Evolutionary conservation across 2,797 vertebrate species (phyloP), one percentile per base, ranked within the genome.

Genomic region (Sphenodon punctatus): DNA sequence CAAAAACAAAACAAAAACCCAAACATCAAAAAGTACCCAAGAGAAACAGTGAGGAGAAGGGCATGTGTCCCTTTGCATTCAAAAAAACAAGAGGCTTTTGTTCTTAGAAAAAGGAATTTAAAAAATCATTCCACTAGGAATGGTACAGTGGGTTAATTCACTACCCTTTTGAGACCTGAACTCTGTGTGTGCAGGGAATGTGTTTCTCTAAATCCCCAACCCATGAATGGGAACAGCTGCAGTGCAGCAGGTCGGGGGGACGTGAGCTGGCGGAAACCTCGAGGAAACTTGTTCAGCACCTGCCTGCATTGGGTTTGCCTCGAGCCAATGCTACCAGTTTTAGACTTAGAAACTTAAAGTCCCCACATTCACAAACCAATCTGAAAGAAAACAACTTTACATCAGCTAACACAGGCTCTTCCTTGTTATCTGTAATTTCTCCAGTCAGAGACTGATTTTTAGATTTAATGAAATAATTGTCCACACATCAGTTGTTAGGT

Each of bases 71-170:
- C 61, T 75, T 23, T 78, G 71, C 65, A 63, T 65, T 46, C 56
- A 53, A 70, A 71, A 74, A 80, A 73, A 90, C 87, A 92, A 83
- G 72, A 83, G 83, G 74, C 65, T 86, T 92, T 93, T 95, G 84
- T 92, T 75, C 65, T 91, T 59, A 34, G 55, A 61, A 84, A 66
- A 75, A 87, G 38, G 46, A 84, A 80, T 85, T 75, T 66, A 42
- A 82, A 85, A 90, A 88, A 55, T 71, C 22, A 78, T 73, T 83
- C 85, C 65, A 49, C 46, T 72, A 67, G 80, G 84, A 85, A 43
- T 51, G 73, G 81, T 87, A 86, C 84, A 88, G 87, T 58, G 61
- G 32, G 34, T 85, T 77, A 68, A 82, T 76, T 83, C 87, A 89
- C 45, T 83, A 32, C 79, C 75, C 59, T 84, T 65, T 74, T 36